Percentiles rank a stretch among this genome's conserved stretches.
Evolutionary conservation across 2,113 vertebrate species (phyloP).

Genomic region (Chamaetylas fuelleborni): DNA sequence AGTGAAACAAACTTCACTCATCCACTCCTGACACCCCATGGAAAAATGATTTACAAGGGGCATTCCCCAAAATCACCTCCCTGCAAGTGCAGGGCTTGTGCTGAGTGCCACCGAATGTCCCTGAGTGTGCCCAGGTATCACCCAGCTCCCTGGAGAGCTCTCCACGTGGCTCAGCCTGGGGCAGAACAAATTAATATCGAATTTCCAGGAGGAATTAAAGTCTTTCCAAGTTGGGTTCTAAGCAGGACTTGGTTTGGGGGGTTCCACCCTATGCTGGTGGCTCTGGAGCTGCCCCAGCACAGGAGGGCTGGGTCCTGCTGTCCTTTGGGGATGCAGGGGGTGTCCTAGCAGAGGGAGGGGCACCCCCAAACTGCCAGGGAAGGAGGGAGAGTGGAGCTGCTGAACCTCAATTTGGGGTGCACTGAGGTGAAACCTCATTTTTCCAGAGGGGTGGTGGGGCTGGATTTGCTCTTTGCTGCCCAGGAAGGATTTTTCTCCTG

Average conservation of each 20-base stretch:
- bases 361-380: not conserved
- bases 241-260: not conserved
- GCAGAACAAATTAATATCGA: accelerated
- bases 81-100: accelerated
- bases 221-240: accelerated
- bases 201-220: not conserved
- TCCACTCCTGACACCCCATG: accelerated
- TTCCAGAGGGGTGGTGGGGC: no score
- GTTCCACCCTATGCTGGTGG: accelerated
- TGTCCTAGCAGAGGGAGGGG: no score
- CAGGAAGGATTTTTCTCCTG: not conserved
- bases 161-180: not conserved
- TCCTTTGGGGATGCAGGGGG: not conserved
- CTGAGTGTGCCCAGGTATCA: accelerated
- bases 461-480: not conserved
- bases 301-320: not conserved
- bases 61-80: not conserved
- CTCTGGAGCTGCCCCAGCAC: not conserved
- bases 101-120: not conserved
- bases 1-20: not conserved
- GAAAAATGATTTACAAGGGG: not conserved
- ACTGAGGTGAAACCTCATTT: not conserved
- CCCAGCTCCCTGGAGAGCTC: not conserved
- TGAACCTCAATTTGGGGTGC: not conserved
- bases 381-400: not conserved